Conservation (phyloP, 1,140 invertebrate genomes). For the Drosophila kepulauana region DNA sequence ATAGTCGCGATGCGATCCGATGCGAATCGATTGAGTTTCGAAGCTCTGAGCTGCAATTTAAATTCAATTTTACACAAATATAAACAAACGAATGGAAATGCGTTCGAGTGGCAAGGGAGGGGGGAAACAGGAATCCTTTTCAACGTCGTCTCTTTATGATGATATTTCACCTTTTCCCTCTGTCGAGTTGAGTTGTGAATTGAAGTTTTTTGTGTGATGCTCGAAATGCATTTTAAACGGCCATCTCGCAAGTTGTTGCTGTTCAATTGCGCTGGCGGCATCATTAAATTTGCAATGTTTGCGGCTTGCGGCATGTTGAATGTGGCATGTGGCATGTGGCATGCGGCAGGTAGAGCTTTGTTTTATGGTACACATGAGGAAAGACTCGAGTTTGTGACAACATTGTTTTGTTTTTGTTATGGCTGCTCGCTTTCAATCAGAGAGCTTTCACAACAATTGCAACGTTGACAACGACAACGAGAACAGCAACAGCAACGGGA, state of each 20-base stretch:
- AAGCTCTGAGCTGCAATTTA: conserved; percentile 48
- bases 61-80: conserved; percentile 68
- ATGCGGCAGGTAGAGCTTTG: conserved; percentile 11
- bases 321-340: conserved; percentile 11
- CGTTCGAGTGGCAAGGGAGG: too few relatives aligned
- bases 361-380: conserved; percentile 2
- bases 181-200: not conserved
- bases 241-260: conserved; percentile 21
- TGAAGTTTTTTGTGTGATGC: conserved; percentile 4
- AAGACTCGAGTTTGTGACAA: conserved; percentile 3
- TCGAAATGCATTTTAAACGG: conserved; percentile 32
- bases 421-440: conserved; percentile 39
- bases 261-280: conserved; percentile 41
- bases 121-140: conserved; percentile 1
- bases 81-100: conserved; percentile 7
- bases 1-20: conserved; percentile 51
- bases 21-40: conserved; percentile 67
- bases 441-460: conserved; percentile 33
- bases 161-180: conserved; percentile 31
- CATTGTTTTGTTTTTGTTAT: conserved; percentile 39
- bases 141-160: conserved; percentile 14
- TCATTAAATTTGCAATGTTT: conserved; percentile 67
- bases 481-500: conserved; percentile 2
- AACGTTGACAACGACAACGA: conserved; percentile 19
- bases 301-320: conserved; percentile 6